A percentile compares a stretch with the other conserved stretches of the same genome.
Evolutionary conservation across 64 coral and sea anemone species (phyloP).

Genomic region (Montipora sp.): DNA sequence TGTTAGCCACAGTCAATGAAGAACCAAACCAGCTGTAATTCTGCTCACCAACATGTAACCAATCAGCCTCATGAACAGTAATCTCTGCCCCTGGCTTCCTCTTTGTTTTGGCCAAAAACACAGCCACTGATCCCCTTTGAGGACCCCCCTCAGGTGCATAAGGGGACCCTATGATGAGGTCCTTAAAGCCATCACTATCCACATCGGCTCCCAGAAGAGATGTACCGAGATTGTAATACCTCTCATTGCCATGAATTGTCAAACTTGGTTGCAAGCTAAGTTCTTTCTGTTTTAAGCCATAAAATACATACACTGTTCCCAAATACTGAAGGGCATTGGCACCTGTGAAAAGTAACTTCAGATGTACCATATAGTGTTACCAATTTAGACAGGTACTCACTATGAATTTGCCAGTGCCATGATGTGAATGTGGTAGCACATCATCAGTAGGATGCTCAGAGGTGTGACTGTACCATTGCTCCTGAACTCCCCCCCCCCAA

Average conservation of each 20-base stretch:
- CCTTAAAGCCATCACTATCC: conserved; percentile 84
- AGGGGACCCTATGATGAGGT: conserved; percentile 95
- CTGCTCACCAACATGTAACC: conserved; percentile 75
- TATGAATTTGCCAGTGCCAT: too few relatives aligned
- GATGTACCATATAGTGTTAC: too few relatives aligned
- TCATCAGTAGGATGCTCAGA: too few relatives aligned
- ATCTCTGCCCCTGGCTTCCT: conserved; percentile 56
- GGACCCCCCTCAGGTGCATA: conserved; percentile 89
- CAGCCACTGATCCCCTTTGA: conserved; percentile 92
- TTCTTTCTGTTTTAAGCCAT: conserved; percentile 60
- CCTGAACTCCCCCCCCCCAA: too few relatives aligned
- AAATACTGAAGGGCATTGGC: conserved; percentile 83
- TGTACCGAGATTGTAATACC: conserved; percentile 96
- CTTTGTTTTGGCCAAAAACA: conserved; percentile 79
- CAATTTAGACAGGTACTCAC: too few relatives aligned
- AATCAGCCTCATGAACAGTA: conserved; percentile 68
- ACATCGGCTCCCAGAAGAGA: conserved; percentile 77
- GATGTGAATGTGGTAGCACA: too few relatives aligned
- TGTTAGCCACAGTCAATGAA: conserved; percentile 41
- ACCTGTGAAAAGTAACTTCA: conserved; percentile 39
- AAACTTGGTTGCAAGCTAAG: conserved; percentile 49
- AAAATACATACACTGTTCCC: conserved; percentile 88
- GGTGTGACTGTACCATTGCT: too few relatives aligned
- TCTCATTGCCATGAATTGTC: conserved; percentile 72
- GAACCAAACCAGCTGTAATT: conserved; percentile 99